These are phyloP conservation scores for Recurvirostra avosetta DNA, from an alignment of 2,113 vertebrate species.

Conservation along the genomic window DNA sequence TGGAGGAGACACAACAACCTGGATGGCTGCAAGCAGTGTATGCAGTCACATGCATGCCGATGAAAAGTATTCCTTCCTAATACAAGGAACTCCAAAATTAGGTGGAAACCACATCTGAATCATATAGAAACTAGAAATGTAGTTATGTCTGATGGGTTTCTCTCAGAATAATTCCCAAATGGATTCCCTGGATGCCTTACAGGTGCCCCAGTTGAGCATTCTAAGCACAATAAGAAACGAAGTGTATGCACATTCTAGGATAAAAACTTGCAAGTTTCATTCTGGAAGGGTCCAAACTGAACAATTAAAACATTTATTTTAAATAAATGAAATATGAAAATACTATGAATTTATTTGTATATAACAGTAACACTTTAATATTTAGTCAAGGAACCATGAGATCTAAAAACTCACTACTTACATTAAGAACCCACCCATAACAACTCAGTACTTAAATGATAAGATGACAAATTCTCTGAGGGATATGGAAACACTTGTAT, in stretches of 20 bases:
- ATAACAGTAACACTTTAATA: background rate
- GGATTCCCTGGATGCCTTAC: background rate
- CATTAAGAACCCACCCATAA: too few relatives aligned
- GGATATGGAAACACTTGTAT: background rate
- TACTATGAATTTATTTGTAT: too few relatives aligned
- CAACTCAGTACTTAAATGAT: background rate
- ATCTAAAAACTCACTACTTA: too few relatives aligned
- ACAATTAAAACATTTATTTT: constrained; percentile 20
- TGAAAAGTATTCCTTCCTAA: background rate
- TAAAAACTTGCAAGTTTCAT: background rate
- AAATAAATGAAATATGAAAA: constrained; percentile 20
- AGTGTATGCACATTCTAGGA: background rate
- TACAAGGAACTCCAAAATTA: background rate
- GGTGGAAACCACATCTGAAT: background rate
- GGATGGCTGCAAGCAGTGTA: rapidly evolving
- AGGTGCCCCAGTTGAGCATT: background rate
- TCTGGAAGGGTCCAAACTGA: background rate
- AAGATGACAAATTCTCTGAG: background rate
- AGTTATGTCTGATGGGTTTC: too few relatives aligned
- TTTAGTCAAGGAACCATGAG: too few relatives aligned
- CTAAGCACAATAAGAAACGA: background rate
- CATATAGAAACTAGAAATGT: rapidly evolving
- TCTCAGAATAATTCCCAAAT: background rate
- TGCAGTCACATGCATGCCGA: background rate
- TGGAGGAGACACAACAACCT: background rate